Percentiles rank a stretch among this genome's conserved stretches.
These are phyloP conservation scores for Bradypus variegatus DNA, from an alignment of 2,797 vertebrate genomes.

Conservation along the genomic window DNA sequence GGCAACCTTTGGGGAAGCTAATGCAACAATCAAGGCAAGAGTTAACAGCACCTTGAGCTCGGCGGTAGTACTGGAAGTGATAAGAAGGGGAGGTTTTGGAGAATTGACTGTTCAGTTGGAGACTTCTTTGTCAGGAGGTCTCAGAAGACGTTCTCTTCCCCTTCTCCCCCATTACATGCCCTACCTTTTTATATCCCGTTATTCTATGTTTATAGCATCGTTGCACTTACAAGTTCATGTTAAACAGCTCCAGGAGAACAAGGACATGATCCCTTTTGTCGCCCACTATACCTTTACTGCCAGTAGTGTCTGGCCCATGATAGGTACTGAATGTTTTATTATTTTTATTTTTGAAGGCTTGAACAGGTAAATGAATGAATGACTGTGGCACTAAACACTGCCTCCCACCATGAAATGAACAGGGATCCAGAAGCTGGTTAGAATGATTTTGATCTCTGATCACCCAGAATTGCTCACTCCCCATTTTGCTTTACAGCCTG, in stretches of 20 bases:
- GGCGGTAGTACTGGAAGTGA: fast-evolving
- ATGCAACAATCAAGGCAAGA: not conserved
- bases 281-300: not conserved
- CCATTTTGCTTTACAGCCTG: slow-evolving; percentile 78
- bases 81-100: not conserved
- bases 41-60: not conserved
- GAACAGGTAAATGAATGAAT: not conserved
- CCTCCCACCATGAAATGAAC: not conserved
- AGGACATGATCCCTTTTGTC: not conserved
- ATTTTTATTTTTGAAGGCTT: not conserved
- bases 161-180: not conserved
- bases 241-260: not conserved
- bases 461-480: not conserved
- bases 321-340: not conserved
- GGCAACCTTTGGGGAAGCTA: not conserved
- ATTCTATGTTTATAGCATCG: too few species aligned
- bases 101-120: not conserved
- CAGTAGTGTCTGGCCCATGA: too few species aligned
- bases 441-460: not conserved
- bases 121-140: not conserved
- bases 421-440: not conserved
- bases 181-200: too few species aligned
- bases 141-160: not conserved
- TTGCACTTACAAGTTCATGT: not conserved
- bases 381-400: not conserved